Evolutionary conservation across 1,140 invertebrate species (phyloP).

Genomic region (Neodiprion lecontei): DNA sequence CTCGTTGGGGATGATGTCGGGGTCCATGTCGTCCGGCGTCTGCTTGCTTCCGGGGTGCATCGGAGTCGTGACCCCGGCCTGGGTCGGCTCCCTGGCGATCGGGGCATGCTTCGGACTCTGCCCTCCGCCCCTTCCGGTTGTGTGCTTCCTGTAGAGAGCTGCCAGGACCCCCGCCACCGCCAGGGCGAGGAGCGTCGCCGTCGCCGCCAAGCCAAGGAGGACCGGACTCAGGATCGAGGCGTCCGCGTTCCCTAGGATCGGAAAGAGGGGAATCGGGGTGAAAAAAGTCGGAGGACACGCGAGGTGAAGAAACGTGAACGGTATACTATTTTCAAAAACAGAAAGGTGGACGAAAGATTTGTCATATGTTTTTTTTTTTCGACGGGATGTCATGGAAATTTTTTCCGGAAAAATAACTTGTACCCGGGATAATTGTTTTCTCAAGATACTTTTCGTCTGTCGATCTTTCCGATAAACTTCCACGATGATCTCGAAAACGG

Average conservation of each 20-base stretch:
- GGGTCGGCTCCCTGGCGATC: slow-evolving; percentile 63
- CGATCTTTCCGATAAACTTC: no score
- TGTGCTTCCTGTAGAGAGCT: slow-evolving; percentile 71
- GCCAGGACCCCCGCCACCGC: slow-evolving; percentile 75
- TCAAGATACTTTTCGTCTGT: no score
- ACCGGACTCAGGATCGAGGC: slow-evolving; percentile 70
- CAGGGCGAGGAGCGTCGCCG: slow-evolving; percentile 72
- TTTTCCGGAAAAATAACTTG: no score
- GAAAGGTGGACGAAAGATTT: no score
- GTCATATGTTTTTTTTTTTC: no score
- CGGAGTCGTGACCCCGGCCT: slow-evolving; percentile 60
- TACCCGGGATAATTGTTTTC: no score
- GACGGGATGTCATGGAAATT: no score
- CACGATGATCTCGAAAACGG: no score
- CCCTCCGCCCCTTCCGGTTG: slow-evolving; percentile 55
- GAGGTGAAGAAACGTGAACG: neutral
- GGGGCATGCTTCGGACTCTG: slow-evolving; percentile 70
- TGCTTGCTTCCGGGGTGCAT: slow-evolving; percentile 52
- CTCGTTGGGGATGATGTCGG: slow-evolving; percentile 85
- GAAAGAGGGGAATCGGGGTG: neutral
- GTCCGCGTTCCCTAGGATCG: slow-evolving; percentile 42
- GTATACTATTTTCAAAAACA: no score
- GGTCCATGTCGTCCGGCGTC: slow-evolving; percentile 70
- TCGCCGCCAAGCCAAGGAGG: slow-evolving; percentile 73
- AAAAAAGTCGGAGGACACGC: neutral